Conservation (phyloP, 1,140 invertebrate genomes). For the Tetraneura akinire region DNA sequence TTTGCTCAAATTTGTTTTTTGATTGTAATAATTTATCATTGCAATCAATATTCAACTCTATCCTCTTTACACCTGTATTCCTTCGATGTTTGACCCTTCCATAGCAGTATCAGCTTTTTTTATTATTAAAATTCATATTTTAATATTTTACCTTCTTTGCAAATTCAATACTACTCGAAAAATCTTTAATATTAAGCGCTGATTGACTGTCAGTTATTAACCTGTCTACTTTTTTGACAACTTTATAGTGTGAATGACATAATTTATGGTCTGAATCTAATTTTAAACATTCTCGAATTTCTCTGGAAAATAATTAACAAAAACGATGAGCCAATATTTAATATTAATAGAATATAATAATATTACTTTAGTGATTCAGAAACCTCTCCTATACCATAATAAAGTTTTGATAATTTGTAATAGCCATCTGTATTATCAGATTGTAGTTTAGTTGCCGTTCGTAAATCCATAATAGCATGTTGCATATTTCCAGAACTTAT, state of each 20-base stretch:
- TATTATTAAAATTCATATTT: background rate
- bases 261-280: constrained; percentile 96
- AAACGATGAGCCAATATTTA: no score
- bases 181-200: constrained; percentile 70
- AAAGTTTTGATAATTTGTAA: constrained; percentile 77
- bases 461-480: constrained; percentile 87
- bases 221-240: constrained; percentile 94
- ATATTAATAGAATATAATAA: constrained; percentile 60
- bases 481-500: constrained; percentile 77
- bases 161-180: constrained; percentile 73
- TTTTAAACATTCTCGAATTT: constrained; percentile 96
- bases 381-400: constrained; percentile 90
- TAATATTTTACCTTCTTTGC: constrained; percentile 65
- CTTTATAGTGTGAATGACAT: constrained; percentile 96
- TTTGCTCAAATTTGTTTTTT: no score
- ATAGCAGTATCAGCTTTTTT: no score
- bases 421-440: constrained; percentile 90
- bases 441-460: constrained; percentile 84
- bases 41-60: no score
- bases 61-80: no score
- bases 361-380: constrained; percentile 83
- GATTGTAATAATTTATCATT: no score
- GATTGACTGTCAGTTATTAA: constrained; percentile 74
- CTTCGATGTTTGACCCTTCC: no score
- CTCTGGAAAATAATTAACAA: constrained; percentile 65